Base-by-base conservation (phyloP, 2,797 vertebrate species). In the Sebastes ruberrimus region DNA sequence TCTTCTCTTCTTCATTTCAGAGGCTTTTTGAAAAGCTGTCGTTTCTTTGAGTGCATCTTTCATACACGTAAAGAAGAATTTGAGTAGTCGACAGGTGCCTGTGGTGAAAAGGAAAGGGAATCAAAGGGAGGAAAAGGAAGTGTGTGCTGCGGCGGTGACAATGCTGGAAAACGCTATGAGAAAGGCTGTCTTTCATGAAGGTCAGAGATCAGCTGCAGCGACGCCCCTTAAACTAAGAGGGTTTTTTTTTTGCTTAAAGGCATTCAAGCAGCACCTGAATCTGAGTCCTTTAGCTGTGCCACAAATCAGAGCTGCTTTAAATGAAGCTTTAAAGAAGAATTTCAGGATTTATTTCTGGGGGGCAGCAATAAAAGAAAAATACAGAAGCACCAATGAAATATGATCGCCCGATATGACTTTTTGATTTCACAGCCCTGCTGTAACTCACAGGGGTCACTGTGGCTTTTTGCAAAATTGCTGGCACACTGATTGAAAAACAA, bases 1-100 rank as follows among this genome's bases (percentile, higher is more conserved):
- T 42, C 38, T 42, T 42, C 13, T 42, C 38, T 42, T 42, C 38
- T 78, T 82, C 69, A 78, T 76, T 76, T 76, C 62, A 23, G 60
- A 68, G 38, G 59, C 49, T 80, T 76, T 63, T 63, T 82, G 7
- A 71, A 84, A 83, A 76, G 72, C 62, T 10, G 38, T 69, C 7
- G 4, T 88, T 87, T 76, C 70, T 79, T 83, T 74, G 46, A 72
- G 25, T 71, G 69, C 63, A 57, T 78, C 60, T 71, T 63, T 77
- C 78, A 71, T 62, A 71, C 28, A 28, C 60, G 59, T 65, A 52
- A 82, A 87, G 65, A 82, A 35, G 74, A 79, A 71, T 69, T 78
- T 22, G n/a, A 76, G 62, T 72, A 86, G 28, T 60, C 71, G 78
- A 84, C 32, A 13, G 13, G 20, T 67, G 84, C 80, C 74, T 86